phyloP scores from a whole-genome alignment of 2,888 invertebrate species.

The Yponomeuta plumbellus region DNA sequence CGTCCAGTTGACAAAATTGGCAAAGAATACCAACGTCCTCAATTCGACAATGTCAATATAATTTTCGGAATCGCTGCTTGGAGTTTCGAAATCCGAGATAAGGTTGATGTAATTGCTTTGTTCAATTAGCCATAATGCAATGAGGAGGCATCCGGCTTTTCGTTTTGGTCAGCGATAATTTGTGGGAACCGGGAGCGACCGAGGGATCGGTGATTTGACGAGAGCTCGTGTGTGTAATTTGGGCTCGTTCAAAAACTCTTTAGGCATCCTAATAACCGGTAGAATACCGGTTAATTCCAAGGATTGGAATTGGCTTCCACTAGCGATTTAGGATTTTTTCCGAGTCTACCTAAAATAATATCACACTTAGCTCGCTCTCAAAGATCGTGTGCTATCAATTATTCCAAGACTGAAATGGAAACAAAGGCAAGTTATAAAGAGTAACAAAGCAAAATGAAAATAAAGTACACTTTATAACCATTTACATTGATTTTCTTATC shows the following conservation, averaged over 20 bases:
- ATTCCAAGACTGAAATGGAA: too few relatives aligned
- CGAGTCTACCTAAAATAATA: too few relatives aligned
- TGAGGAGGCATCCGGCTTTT: neutral
- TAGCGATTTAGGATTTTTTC: too few relatives aligned
- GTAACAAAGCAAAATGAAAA: too few relatives aligned
- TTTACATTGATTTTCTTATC: too few relatives aligned
- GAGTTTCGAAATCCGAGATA: neutral
- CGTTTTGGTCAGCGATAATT: neutral
- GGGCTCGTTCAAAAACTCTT: too few relatives aligned
- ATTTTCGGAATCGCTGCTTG: neutral
- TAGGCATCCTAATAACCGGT: neutral
- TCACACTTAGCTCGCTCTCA: too few relatives aligned
- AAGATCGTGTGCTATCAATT: too few relatives aligned
- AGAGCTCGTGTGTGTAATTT: neutral
- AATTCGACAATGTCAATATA: neutral
- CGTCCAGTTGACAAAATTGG: neutral
- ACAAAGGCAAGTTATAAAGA: too few relatives aligned
- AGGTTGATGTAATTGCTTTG: constrained; percentile 11
- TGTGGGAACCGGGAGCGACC: neutral
- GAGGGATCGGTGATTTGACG: neutral
- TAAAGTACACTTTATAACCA: too few relatives aligned
- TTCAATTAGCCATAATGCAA: neutral
- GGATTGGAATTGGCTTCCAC: too few relatives aligned
- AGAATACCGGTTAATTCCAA: too few relatives aligned
- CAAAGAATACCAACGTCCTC: neutral